Conservation (phyloP, 2,797 vertebrate genomes). For the Poecilia velifera region DNA sequence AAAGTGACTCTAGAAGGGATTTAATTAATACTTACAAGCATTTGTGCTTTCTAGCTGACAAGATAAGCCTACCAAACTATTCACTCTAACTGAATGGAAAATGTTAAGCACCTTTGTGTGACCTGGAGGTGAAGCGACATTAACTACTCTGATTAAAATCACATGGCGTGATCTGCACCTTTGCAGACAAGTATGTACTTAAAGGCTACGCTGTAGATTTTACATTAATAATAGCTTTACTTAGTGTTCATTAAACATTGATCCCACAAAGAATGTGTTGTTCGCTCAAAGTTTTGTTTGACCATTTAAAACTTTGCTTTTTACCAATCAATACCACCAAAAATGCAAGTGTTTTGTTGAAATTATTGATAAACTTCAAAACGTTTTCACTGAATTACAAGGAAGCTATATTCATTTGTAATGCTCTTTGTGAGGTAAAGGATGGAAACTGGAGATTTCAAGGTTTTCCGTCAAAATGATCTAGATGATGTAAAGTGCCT, state of each 20-base stretch:
- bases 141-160: neutral
- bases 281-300: neutral
- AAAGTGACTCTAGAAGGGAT: neutral
- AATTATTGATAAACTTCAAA: neutral
- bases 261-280: neutral
- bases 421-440: neutral
- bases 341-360: neutral
- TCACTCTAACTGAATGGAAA: neutral
- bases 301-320: neutral
- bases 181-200: neutral
- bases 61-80: neutral
- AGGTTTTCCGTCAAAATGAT: neutral
- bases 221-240: constrained; percentile 13
- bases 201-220: neutral
- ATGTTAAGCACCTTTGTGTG: constrained; percentile 1
- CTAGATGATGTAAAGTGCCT: neutral
- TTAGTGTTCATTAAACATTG: constrained; percentile 3
- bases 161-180: neutral
- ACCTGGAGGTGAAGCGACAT: neutral
- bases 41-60: constrained; percentile 8
- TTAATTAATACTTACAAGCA: constrained; percentile 5
- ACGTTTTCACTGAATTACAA: neutral
- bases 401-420: neutral
- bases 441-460: neutral
- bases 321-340: neutral